Conservation (phyloP, 2,888 invertebrate genomes). For the Anagyrus pseudococci region DNA sequence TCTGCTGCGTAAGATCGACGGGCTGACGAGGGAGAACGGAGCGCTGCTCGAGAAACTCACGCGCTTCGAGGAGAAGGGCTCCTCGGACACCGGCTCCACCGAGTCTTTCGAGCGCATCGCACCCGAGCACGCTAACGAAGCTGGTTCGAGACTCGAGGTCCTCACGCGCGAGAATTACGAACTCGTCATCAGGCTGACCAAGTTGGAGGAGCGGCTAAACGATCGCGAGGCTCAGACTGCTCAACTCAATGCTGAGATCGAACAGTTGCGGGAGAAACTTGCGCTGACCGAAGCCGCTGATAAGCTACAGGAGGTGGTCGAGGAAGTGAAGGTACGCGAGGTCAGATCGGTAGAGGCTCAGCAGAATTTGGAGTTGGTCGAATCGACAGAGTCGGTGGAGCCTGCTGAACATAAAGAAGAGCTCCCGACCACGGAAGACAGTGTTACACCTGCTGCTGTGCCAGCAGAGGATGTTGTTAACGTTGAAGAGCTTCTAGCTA, state of each 20-base stretch:
- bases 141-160: conserved; percentile 49
- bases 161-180: conserved; percentile 54
- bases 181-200: conserved; percentile 51
- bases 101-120: conserved; percentile 59
- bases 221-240: background rate
- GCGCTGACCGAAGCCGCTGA: background rate
- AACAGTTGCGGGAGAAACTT: conserved; percentile 6
- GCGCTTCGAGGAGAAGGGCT: conserved; percentile 54
- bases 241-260: conserved; percentile 9
- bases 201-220: conserved; percentile 50
- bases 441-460: too few relatives aligned
- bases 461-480: conserved; percentile 48
- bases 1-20: conserved; percentile 52
- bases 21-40: conserved; percentile 52
- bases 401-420: background rate
- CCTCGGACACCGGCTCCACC: conserved; percentile 52
- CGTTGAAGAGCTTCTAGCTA: conserved; percentile 41
- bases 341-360: conserved; percentile 5
- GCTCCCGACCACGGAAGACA: background rate
- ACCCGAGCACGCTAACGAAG: conserved; percentile 48
- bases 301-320: background rate
- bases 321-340: background rate
- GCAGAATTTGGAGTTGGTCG: background rate
- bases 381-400: background rate
- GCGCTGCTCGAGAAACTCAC: conserved; percentile 51